Percentiles rank a stretch among this genome's conserved stretches.
Conservation (phyloP, 2,888 invertebrate genomes). For the Melolontha melolontha region DNA sequence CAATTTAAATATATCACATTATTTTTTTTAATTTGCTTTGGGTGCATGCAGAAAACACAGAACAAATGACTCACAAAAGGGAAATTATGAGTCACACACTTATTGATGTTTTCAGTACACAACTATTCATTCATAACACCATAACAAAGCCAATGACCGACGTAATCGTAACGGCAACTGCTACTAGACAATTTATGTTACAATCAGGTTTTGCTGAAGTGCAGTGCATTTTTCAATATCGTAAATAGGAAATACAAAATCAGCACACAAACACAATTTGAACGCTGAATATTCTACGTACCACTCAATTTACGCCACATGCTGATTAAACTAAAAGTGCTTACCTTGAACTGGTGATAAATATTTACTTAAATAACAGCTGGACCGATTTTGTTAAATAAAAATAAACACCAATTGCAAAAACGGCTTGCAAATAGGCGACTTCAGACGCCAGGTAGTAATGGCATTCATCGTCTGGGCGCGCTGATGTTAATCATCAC, state of each 20-base stretch:
- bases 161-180: constrained; percentile 35
- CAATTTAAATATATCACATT: constrained; percentile 31
- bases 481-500: constrained; percentile 9
- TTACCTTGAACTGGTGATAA: constrained; percentile 45
- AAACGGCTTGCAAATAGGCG: constrained; percentile 43
- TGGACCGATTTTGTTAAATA: constrained; percentile 44
- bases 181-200: constrained; percentile 34
- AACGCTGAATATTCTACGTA: constrained; percentile 31
- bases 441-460: constrained; percentile 44
- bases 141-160: constrained; percentile 45
- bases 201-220: constrained; percentile 48
- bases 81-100: constrained; percentile 61
- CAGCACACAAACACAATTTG: constrained; percentile 27
- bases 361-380: constrained; percentile 46
- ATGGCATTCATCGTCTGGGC: constrained; percentile 22
- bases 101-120: constrained; percentile 56
- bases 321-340: constrained; percentile 35
- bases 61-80: constrained; percentile 61
- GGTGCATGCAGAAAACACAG: constrained; percentile 38
- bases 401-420: constrained; percentile 47
- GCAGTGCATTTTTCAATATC: constrained; percentile 47
- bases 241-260: constrained; percentile 46
- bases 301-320: constrained; percentile 41
- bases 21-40: constrained; percentile 19
- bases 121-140: constrained; percentile 43